Conservation (phyloP, 2,113 vertebrate genomes). For the Grammomys dolichurus region DNA sequence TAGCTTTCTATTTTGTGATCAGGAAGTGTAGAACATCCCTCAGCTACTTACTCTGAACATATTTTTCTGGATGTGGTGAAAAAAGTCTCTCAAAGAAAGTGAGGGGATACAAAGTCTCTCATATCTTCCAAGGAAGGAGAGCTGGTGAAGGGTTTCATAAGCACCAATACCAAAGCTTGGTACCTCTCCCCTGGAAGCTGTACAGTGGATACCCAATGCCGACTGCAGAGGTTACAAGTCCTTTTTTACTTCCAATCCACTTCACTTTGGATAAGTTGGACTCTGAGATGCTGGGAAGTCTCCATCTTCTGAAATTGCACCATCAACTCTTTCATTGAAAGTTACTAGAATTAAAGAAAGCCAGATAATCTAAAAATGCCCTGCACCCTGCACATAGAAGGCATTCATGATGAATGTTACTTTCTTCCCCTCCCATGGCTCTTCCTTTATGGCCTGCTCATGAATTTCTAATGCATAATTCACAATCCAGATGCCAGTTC, state of each 20-base stretch:
- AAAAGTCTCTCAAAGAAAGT: background rate
- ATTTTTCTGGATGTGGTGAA: constrained; percentile 6
- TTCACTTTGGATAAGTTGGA: background rate
- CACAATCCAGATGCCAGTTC: constrained; percentile 58
- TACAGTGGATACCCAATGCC: background rate
- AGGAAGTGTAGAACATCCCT: background rate
- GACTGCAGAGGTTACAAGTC: background rate
- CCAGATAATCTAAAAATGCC: constrained; percentile 26
- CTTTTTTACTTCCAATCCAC: background rate
- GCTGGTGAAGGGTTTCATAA: background rate
- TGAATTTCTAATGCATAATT: constrained; percentile 68
- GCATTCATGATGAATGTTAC: background rate
- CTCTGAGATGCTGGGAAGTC: background rate
- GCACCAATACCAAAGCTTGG: background rate
- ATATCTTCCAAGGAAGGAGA: background rate
- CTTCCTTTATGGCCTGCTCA: constrained; percentile 53
- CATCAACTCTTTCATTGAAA: background rate
- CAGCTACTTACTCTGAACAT: background rate
- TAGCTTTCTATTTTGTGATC: background rate
- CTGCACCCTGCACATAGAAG: background rate
- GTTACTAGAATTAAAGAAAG: constrained; percentile 39
- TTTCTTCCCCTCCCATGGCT: background rate
- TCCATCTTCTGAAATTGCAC: background rate
- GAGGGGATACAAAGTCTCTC: background rate
- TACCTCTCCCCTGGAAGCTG: background rate